Evolutionary conservation across 2,888 invertebrate genomes (phyloP), one percentile per base, ranked within the genome.

Genomic region (Callinectes sapidus): DNA sequence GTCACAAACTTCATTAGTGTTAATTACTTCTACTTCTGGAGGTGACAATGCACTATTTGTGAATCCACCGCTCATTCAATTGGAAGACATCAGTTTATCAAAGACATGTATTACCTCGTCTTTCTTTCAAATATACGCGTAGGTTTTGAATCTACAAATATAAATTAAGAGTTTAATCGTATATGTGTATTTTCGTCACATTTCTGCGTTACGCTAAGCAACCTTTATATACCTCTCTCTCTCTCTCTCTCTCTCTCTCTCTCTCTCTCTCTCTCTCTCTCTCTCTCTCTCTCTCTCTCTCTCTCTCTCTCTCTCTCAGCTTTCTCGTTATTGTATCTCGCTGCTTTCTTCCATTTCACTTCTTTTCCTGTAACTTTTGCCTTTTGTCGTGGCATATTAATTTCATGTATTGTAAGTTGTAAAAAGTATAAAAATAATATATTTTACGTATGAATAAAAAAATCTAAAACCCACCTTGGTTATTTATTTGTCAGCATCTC

Each of bases 401-500:
- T n/a, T 32, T 61, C 2, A 18, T 66, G 16, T n/a, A n/a, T 39
- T 32, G 61, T 32, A 35, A 81, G 10, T 81, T 81, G 81, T 81
- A 81, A 35, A 81, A 81, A 81, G 16, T 18, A 81, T 81, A 81
- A 81, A 81, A 81, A 71, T 71, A 35, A 81, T 81, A 81, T 81
- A 81, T 81, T 81, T 81, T 81, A 81, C 32, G 81, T 32, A 35
- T 48, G 48, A 81, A 81, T 35, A 81, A 81, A 81, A 81, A 81
- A 81, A 35, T 28, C 71, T 13, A 81, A 81, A 81, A 81, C 32
- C 35, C 81, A 32, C 14, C 28, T 18, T 35, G 14, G 81, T 18
- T 81, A 14, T 35, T 81, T 81, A 14, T 32, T 35, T 81, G 2
- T 3, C 18, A 81, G 35, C 71, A 28, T 13, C 23, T 3, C n/a